phyloP scores from a whole-genome alignment of 2,797 vertebrate species.

The Enteromius mattozi region DNA sequence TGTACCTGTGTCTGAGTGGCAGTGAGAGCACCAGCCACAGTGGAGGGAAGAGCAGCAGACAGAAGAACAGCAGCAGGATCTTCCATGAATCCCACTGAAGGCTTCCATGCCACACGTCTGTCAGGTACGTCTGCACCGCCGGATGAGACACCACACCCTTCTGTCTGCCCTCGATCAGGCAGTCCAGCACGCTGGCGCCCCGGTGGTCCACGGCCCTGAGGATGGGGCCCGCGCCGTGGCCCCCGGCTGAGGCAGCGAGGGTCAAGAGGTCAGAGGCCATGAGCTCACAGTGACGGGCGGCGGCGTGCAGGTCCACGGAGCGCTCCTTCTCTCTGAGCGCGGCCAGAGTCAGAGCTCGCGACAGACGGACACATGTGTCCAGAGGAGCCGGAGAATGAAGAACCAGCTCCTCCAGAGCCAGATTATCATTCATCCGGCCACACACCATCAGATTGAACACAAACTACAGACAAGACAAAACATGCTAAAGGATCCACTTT shows the following conservation, averaged over 20 bases:
- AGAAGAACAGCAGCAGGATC: conserved; percentile 67
- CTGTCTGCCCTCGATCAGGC: conserved; percentile 69
- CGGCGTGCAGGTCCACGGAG: conserved; percentile 64
- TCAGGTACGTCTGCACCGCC: conserved; percentile 72
- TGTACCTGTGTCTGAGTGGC: conserved; percentile 65
- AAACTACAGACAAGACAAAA: background rate
- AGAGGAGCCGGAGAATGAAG: conserved; percentile 67
- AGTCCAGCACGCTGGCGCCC: conserved; percentile 66
- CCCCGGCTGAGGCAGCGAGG: conserved; percentile 59
- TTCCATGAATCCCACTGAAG: conserved; percentile 69
- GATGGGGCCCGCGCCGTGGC: conserved; percentile 58
- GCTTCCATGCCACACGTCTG: conserved; percentile 69
- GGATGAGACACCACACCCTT: conserved; percentile 69
- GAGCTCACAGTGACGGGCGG: conserved; percentile 67
- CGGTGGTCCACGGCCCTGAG: conserved; percentile 67
- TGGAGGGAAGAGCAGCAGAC: conserved; percentile 64
- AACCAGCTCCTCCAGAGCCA: conserved; percentile 67
- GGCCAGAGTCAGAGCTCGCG: conserved; percentile 63
- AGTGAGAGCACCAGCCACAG: conserved; percentile 71
- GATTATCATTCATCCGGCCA: conserved; percentile 67
- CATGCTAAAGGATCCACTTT: background rate
- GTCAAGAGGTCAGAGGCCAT: conserved; percentile 71
- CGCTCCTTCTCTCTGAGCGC: conserved; percentile 70
- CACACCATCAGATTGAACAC: conserved; percentile 73
- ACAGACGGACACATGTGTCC: conserved; percentile 70